phyloP scores from a whole-genome alignment of 2,797 vertebrate genomes.

The Typhlichthys eigenmanni region DNA sequence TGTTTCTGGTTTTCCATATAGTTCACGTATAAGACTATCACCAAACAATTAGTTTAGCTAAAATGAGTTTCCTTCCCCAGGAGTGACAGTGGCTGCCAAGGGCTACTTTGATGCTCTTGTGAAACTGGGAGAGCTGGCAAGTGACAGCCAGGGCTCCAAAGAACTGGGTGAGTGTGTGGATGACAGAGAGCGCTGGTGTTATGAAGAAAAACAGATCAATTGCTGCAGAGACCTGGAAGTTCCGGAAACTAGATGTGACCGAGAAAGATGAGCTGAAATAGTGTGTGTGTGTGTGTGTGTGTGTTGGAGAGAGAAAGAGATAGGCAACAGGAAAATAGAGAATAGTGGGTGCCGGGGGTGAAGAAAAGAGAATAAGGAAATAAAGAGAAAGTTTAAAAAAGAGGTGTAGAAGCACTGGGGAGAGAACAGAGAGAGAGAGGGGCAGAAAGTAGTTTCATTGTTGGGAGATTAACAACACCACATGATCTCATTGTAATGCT shows the following conservation, averaged over 20 bases:
- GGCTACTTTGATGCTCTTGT: slow-evolving; percentile 86
- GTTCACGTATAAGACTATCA: not conserved
- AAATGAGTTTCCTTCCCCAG: slow-evolving; percentile 55
- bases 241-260: slow-evolving; percentile 36
- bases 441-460: slow-evolving; percentile 79
- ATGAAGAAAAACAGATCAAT: slow-evolving; percentile 18
- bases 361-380: slow-evolving; percentile 65
- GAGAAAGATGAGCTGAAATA: slow-evolving; percentile 32
- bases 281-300: slow-evolving; percentile 31
- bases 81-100: slow-evolving; percentile 84
- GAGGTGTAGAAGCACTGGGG: slow-evolving; percentile 17
- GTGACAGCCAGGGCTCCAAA: slow-evolving; percentile 87
- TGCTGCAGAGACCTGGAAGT: slow-evolving; percentile 25
- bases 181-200: not conserved
- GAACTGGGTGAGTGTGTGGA: slow-evolving; percentile 80
- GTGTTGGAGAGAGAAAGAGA: slow-evolving; percentile 35
- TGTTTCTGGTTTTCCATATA: not conserved
- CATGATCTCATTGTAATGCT: slow-evolving; percentile 86
- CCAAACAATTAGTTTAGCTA: not conserved
- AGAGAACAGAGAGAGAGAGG: slow-evolving; percentile 64
- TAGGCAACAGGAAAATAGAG: not conserved
- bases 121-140: slow-evolving; percentile 85
- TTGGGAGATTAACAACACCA: slow-evolving; percentile 88
- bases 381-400: slow-evolving; percentile 42
- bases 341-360: slow-evolving; percentile 36